phyloP scores from a whole-genome alignment of 2,797 vertebrate genomes.

The Falco concolor region DNA sequence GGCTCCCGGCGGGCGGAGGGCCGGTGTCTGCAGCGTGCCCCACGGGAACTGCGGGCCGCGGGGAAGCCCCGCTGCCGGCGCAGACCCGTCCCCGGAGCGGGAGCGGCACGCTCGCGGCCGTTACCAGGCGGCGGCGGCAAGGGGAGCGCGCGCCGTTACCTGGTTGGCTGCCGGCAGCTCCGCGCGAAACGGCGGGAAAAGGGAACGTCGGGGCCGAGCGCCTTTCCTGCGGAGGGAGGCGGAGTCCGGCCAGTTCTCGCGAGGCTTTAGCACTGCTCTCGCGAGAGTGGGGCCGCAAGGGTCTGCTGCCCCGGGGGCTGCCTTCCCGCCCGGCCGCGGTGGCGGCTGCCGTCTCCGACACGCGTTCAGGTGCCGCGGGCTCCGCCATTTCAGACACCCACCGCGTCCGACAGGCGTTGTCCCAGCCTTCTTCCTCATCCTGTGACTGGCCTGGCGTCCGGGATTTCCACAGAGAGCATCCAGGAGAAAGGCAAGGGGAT shows the following conservation, averaged over 20 bases:
- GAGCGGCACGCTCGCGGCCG: background rate
- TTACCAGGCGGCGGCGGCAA: background rate
- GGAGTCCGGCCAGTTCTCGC: background rate
- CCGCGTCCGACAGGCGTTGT: rapidly evolving
- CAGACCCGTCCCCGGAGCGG: background rate
- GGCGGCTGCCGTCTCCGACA: rapidly evolving
- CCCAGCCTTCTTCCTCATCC: background rate
- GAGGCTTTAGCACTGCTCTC: background rate
- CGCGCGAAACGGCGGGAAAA: slow-evolving; percentile 6
- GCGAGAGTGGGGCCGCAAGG: background rate
- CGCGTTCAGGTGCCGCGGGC: rapidly evolving
- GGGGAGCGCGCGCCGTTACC: slow-evolving; percentile 19
- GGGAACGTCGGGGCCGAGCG: rapidly evolving
- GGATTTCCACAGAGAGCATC: background rate
- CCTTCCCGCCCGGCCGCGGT: rapidly evolving
- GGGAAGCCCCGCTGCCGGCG: no score
- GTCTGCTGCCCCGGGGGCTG: rapidly evolving
- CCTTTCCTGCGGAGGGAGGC: background rate
- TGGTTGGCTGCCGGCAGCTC: background rate
- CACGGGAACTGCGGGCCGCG: no score
- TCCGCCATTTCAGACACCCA: rapidly evolving
- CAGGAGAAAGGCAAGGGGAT: background rate
- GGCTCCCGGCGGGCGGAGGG: background rate
- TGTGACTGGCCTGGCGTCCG: background rate
- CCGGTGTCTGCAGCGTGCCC: rapidly evolving